Conservation (phyloP, 2,888 invertebrate genomes). For the Ceratothoa steindachneri region DNA sequence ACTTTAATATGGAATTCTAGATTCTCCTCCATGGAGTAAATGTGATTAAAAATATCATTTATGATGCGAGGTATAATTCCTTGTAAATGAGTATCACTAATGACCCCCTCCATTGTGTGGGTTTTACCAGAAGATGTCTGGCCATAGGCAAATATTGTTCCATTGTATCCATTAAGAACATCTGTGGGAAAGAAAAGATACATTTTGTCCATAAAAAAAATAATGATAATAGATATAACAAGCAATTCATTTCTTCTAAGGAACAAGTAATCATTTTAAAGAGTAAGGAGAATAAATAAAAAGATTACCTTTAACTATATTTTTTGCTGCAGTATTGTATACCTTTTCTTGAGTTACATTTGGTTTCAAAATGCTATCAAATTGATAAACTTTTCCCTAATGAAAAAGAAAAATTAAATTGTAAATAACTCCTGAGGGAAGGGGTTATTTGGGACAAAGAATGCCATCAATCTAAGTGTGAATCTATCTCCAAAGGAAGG, state of each 20-base stretch:
- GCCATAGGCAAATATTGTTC: slow-evolving; percentile 99
- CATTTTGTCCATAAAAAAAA: no score
- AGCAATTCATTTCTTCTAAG: no score
- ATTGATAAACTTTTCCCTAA: slow-evolving; percentile 97
- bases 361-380: slow-evolving; percentile 99
- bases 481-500: no score
- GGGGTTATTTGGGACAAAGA: no score
- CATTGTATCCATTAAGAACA: slow-evolving; percentile 97
- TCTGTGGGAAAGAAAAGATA: slow-evolving; percentile 60
- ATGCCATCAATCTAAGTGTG: no score
- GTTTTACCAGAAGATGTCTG: slow-evolving; percentile 99
- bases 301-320: slow-evolving; percentile 80
- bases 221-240: no score
- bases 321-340: slow-evolving; percentile 96
- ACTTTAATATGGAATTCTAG: slow-evolving; percentile 99
- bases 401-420: slow-evolving; percentile 52
- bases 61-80: slow-evolving; percentile 99
- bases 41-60: slow-evolving; percentile 99
- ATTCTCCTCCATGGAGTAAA: slow-evolving; percentile 99
- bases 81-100: slow-evolving; percentile 82
- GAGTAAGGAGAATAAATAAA: no score
- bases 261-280: no score
- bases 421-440: no score
- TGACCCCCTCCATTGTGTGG: slow-evolving; percentile 99
- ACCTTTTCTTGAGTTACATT: slow-evolving; percentile 98